A percentile compares a stretch with the other conserved stretches of the same genome.
These are phyloP conservation scores for Andrena flavipes DNA, from an alignment of 2,888 invertebrate genomes.

Conservation along the genomic window DNA sequence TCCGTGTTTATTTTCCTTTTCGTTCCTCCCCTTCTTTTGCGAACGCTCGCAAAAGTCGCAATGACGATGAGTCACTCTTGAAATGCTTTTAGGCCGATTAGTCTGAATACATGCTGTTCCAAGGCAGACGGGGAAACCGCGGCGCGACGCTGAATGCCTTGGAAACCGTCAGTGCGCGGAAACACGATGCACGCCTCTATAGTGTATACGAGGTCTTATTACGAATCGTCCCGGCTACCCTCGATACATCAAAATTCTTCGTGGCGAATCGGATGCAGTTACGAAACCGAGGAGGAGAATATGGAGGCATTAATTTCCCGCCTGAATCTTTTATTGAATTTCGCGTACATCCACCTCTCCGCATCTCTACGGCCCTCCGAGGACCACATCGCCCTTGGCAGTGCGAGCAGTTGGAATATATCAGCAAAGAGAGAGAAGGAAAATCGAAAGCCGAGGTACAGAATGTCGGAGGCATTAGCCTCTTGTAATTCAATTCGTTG, in stretches of 20 bases:
- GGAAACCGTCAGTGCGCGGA: constrained; percentile 40
- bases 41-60: constrained; percentile 62
- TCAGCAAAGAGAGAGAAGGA: not conserved
- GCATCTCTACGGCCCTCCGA: too few relatives aligned
- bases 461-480: constrained; percentile 1
- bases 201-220: constrained; percentile 7
- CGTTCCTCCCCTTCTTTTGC: constrained; percentile 19
- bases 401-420: too few relatives aligned
- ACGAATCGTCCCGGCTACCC: not conserved
- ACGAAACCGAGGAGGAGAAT: not conserved
- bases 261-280: not conserved
- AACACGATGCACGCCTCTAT: constrained; percentile 12
- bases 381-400: too few relatives aligned
- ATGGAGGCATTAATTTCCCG: not conserved
- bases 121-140: constrained; percentile 51
- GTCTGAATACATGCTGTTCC: constrained; percentile 74
- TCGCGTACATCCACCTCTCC: too few relatives aligned
- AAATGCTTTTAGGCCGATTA: constrained; percentile 83
- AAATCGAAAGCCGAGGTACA: not conserved
- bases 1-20: constrained; percentile 47
- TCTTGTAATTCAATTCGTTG: constrained; percentile 23
- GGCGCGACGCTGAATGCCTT: constrained; percentile 45
- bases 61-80: constrained; percentile 69
- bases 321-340: not conserved
- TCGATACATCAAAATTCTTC: not conserved